Conservation (phyloP, 2,888 invertebrate genomes). For the Stenolophus ochropezus region DNA sequence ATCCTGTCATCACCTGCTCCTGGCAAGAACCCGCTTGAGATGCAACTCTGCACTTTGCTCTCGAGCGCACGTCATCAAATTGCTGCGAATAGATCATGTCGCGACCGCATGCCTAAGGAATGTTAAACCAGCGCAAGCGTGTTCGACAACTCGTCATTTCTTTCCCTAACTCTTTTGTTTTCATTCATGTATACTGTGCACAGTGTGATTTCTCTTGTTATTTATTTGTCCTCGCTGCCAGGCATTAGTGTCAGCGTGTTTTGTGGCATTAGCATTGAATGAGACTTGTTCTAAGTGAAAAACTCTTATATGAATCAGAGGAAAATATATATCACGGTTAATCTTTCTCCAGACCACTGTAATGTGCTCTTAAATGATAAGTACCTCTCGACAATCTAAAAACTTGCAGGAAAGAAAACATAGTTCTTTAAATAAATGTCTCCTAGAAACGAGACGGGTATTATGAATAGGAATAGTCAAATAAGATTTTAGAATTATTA, state of each 20-base stretch:
- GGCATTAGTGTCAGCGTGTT: constrained; percentile 31
- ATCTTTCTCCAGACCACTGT: not conserved
- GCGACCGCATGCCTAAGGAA: constrained; percentile 40
- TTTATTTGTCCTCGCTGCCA: constrained; percentile 5
- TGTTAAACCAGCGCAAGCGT: constrained; percentile 35
- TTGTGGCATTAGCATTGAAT: constrained; percentile 44
- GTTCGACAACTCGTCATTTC: constrained; percentile 53
- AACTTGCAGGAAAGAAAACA: not conserved
- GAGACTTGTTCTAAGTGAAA: constrained; percentile 3
- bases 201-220: constrained; percentile 42
- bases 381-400: constrained; percentile 16
- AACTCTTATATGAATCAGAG: constrained; percentile 6
- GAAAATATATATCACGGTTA: constrained; percentile 13
- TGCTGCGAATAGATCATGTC: constrained; percentile 56
- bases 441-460: no score
- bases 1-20: constrained; percentile 7
- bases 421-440: no score
- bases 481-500: no score
- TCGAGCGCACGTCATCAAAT: constrained; percentile 38
- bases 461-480: no score
- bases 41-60: constrained; percentile 1
- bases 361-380: constrained; percentile 27
- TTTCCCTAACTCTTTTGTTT: constrained; percentile 20
- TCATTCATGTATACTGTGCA: constrained; percentile 12
- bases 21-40: constrained; percentile 11